phyloP scores from a whole-genome alignment of 2,113 vertebrate genomes.

The Alouatta palliata region DNA sequence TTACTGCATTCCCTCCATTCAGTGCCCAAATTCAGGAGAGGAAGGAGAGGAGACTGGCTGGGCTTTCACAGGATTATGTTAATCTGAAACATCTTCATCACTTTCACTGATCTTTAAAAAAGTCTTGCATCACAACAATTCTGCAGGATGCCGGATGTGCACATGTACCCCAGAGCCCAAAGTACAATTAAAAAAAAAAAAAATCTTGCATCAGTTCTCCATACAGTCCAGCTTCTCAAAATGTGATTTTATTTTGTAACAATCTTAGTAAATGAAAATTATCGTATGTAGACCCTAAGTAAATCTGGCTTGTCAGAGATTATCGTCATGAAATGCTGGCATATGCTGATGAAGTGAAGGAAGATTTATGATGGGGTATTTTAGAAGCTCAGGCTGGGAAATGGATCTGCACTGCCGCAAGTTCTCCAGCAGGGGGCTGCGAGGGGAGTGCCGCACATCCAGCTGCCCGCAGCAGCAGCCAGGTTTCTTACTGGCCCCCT shows the following conservation, averaged over 20 bases:
- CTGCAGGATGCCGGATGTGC: too few species aligned
- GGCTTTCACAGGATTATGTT: neutral
- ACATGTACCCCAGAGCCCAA: too few species aligned
- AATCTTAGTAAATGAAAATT: neutral
- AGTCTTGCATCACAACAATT: neutral
- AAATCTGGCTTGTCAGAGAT: neutral
- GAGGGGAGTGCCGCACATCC: too few species aligned
- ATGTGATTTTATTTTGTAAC: neutral
- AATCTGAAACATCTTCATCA: neutral
- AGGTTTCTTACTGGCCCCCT: neutral
- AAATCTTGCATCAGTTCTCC: neutral
- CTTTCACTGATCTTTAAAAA: neutral
- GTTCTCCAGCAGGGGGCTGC: constrained; percentile 19
- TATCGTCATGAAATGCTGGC: neutral
- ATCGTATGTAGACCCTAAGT: neutral
- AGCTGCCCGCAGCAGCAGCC: neutral
- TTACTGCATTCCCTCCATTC: neutral
- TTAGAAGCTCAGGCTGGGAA: neutral
- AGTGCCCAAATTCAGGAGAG: neutral
- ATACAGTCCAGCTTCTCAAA: neutral
- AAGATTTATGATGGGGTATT: neutral
- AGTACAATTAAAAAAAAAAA: too few species aligned
- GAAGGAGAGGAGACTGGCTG: neutral
- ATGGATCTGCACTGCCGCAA: neutral
- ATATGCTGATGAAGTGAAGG: neutral